A percentile compares a stretch with the other conserved stretches of the same genome.
phyloP scores from a whole-genome alignment of 2,888 invertebrate species.

The Rhorus exstirpatorius region DNA sequence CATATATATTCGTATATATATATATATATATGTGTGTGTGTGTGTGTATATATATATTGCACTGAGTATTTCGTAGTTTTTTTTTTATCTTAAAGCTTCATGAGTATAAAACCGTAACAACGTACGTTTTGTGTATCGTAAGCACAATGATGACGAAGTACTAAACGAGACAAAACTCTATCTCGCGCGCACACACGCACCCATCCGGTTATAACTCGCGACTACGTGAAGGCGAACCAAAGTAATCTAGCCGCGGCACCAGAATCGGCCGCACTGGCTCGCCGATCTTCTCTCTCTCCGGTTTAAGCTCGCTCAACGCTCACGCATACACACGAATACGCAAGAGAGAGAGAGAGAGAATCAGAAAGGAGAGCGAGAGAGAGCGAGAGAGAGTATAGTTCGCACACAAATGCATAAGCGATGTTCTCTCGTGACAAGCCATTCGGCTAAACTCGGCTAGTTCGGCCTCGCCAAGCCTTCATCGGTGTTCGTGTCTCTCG shows the following conservation, averaged over 20 bases:
- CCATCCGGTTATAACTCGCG: slow-evolving; percentile 66
- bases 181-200: slow-evolving; percentile 67
- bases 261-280: slow-evolving; percentile 77
- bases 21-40: not conserved
- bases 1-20: no score
- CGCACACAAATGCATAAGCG: slow-evolving; percentile 47
- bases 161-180: slow-evolving; percentile 37
- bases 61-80: not conserved
- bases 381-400: slow-evolving; percentile 55
- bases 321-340: slow-evolving; percentile 50
- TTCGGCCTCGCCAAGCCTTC: slow-evolving; percentile 64
- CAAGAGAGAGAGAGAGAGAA: slow-evolving; percentile 33
- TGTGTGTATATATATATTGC: slow-evolving; percentile 19
- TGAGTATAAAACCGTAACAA: not conserved
- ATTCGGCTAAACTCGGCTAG: slow-evolving; percentile 63
- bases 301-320: slow-evolving; percentile 57
- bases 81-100: not conserved
- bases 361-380: slow-evolving; percentile 62
- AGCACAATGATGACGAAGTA: slow-evolving; percentile 47
- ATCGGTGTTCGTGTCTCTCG: slow-evolving; percentile 15
- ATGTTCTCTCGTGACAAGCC: slow-evolving; percentile 51
- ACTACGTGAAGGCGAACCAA: slow-evolving; percentile 70
- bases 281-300: slow-evolving; percentile 77
- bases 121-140: slow-evolving; percentile 40
- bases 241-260: slow-evolving; percentile 87